Evolutionary conservation across 2,888 invertebrate species (phyloP).

Genomic region (Subacronicta megacephala): DNA sequence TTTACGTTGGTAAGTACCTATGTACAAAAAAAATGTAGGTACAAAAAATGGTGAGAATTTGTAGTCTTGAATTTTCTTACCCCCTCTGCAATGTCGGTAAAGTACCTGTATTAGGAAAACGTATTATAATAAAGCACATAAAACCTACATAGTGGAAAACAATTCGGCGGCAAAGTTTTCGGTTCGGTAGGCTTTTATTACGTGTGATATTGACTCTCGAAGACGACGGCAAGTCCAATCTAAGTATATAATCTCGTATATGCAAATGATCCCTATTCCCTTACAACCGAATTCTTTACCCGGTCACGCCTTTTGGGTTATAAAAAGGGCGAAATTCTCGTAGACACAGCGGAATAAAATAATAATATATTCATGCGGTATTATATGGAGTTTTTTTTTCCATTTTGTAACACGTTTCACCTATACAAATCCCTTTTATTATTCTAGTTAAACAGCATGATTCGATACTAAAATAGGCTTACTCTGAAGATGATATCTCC

Average conservation of each 20-base stretch:
- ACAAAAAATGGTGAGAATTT: constrained; percentile 8
- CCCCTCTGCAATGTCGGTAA: constrained; percentile 18
- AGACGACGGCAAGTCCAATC: constrained; percentile 71
- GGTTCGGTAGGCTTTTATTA: constrained; percentile 78
- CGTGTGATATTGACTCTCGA: constrained; percentile 82
- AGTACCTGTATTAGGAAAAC: constrained; percentile 56
- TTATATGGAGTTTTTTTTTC: constrained; percentile 61
- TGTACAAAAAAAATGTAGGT: constrained; percentile 2
- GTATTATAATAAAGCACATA: constrained; percentile 64
- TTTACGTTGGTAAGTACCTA: too few species aligned
- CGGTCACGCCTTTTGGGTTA: constrained; percentile 79
- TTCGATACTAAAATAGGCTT: constrained; percentile 63
- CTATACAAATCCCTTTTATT: constrained; percentile 65
- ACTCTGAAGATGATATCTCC: constrained; percentile 45
- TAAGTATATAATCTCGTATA: constrained; percentile 83
- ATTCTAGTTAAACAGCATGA: constrained; percentile 59
- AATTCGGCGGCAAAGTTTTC: constrained; percentile 77
- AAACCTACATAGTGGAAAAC: constrained; percentile 75
- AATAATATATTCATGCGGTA: constrained; percentile 78
- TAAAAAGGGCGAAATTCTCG: constrained; percentile 75
- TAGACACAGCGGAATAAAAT: constrained; percentile 78
- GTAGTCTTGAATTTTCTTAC: not conserved
- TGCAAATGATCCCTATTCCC: constrained; percentile 81
- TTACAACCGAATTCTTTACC: constrained; percentile 78
- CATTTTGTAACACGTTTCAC: constrained; percentile 68